Conservation (phyloP, 2,888 invertebrate species). For the Scaptomyza parva region DNA sequence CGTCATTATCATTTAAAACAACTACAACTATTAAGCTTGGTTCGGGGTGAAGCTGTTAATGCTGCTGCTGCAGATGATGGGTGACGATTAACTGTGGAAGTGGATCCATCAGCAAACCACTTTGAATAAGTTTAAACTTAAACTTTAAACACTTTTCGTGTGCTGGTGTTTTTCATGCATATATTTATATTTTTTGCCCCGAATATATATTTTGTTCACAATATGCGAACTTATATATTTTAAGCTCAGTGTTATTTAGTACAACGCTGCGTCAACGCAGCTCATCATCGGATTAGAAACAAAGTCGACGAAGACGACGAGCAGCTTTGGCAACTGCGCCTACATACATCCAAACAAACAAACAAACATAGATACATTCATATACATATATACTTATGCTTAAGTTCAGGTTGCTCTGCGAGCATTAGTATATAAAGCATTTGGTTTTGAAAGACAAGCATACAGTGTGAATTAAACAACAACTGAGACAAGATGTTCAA, state of each 20-base stretch:
- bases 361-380: conserved; percentile 15
- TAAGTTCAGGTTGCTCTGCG: conserved; percentile 34
- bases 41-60: not conserved
- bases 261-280: conserved; percentile 32
- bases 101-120: conserved; percentile 46
- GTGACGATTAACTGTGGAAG: conserved; percentile 7
- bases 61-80: conserved; percentile 2
- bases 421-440: conserved; percentile 72
- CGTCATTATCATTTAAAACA: conserved; percentile 36
- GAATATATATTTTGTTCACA: conserved; percentile 41
- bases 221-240: conserved; percentile 46
- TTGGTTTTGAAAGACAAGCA: conserved; percentile 57
- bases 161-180: conserved; percentile 13
- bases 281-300: conserved; percentile 60
- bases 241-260: conserved; percentile 62
- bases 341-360: too few relatives aligned
- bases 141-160: conserved; percentile 60
- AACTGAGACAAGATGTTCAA: conserved; percentile 80
- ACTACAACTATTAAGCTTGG: not conserved
- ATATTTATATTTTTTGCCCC: conserved; percentile 32
- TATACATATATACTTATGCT: not conserved
- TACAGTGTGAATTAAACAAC: conserved; percentile 78
- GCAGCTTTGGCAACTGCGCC: conserved; percentile 34
- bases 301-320: conserved; percentile 20
- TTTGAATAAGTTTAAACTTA: conserved; percentile 69